Base-by-base conservation (phyloP, 2,888 invertebrate species). In the Pyrocoelia pectoralis region DNA sequence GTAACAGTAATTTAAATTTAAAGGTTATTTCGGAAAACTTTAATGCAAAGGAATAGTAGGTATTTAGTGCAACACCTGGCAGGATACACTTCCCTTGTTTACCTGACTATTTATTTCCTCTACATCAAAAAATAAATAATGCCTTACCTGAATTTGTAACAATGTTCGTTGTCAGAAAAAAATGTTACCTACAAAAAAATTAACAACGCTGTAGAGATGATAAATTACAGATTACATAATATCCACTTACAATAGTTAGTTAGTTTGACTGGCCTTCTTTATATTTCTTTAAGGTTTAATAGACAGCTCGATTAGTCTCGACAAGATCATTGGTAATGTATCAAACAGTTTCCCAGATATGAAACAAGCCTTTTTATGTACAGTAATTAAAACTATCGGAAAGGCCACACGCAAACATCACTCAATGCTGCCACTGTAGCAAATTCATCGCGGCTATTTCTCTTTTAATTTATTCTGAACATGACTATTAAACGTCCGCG, bases 381-480 rank as follows among this genome's bases (percentile, higher is more conserved):
- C 14, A 60, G 46, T 60, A 60, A 60, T 60, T 60, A 54, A 49
- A 15, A 46, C 41, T 54, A 56, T 59, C 53, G 19, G 53, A 46
- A 53, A 54, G 60, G 54, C 60, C 60, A 54, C 60, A 60, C 60
- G 28, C 55, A 56, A 29, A 33, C 40, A 53, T 53, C 41, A 29
- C 9, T 56, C 56, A 56, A 56, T 56, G 56, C 56, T 29, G 33
- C 18, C 29, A 33, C 33, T 56, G 56, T 56, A 48, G 56, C 56
- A 33, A 56, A 56, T 48, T 56, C 56, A 24, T 33, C 56, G n/a
- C n/a, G 49, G 38, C 40, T 40, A 56, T 40, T 56, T 49, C 56
- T 56, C 50, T 38, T 50, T 54, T 56, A 56, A 56, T 56, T 49
- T 56, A 56, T 56, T 56, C 56, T 24, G 17, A 50, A 56, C 56